These are phyloP conservation scores for Periophthalmus modestus DNA, from an alignment of 2,113 vertebrate genomes.

Conservation along the genomic window DNA sequence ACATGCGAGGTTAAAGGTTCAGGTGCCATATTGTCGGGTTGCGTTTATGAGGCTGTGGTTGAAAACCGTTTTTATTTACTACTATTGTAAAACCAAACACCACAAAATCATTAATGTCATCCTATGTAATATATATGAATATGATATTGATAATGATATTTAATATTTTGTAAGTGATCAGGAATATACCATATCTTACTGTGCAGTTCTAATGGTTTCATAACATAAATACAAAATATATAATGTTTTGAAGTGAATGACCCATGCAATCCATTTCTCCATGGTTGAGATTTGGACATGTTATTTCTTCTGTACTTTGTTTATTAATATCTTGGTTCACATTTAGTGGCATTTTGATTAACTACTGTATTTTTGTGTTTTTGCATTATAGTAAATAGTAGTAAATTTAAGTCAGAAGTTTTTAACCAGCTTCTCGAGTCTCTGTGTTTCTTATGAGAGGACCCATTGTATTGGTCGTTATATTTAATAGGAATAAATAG, in stretches of 20 bases:
- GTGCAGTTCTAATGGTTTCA: no score
- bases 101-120: no score
- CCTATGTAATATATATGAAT: no score
- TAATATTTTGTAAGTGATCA: no score
- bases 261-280: not conserved
- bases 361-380: conserved; percentile 25
- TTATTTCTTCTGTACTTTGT: not conserved
- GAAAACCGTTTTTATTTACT: not conserved
- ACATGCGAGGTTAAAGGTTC: conserved; percentile 43
- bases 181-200: no score
- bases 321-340: conserved; percentile 1
- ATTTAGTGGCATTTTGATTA: conserved; percentile 27
- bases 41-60: conserved; percentile 6
- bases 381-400: conserved; percentile 18
- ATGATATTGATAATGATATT: no score
- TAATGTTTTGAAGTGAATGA: not conserved
- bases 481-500: conserved; percentile 29
- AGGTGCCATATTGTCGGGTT: conserved; percentile 29
- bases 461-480: conserved; percentile 30
- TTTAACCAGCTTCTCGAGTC: conserved; percentile 7
- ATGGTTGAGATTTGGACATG: not conserved
- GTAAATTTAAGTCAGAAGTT: conserved; percentile 10
- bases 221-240: no score
- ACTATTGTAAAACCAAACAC: no score
- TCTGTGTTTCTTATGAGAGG: conserved; percentile 20